Evolutionary conservation across 2,888 invertebrate genomes (phyloP), one percentile per base, ranked within the genome.

Genomic region (Aricia artaxerxes): DNA sequence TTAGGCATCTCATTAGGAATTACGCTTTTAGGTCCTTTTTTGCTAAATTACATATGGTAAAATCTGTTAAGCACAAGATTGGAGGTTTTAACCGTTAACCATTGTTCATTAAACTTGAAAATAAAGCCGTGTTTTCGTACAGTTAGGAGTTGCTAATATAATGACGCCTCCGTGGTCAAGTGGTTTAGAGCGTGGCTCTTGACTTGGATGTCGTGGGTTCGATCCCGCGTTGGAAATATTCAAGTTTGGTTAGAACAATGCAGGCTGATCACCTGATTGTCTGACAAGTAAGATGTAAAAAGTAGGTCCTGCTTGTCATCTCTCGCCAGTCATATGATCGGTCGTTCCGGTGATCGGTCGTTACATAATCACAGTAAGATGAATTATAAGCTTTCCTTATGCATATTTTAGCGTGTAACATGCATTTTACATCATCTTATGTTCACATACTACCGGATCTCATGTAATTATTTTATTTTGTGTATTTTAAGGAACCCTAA

Each of bases 1-100:
- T 69, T 38, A 69, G 69, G 35, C 31, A 38, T 69, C 69, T 69
- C 69, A 69, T 69, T 69, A 35, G 69, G 35, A 35, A 69, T 69
- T 69, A 35, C 5, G 35, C 64, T 69, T 69, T 38, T 35, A 69
- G 69, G 11, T 69, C 69, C 69, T 69, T 69, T 69, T 69, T 69
- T 35, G 69, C 5, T 38, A 13, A 69, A 13, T 69, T 35, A 13
- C 38, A 69, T 13, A 38, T 69, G 35, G 69, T 35, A 1, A 35
- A 13, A 69, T 69, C 13, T 69, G 69, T 35, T 69, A 69, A 38
- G 69, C 35, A 13, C 31, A 11, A 38, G 16, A 13, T 69, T 35
- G 64, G 61, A 61, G 24, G 6, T 31, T 31, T 1, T 4, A 38
- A 16, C 38, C 6, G 60, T 61, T 24, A 61, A 0, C 24, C 69